These are phyloP conservation scores for Stomatorhinus ivindoensis DNA, from an alignment of 2,113 vertebrate genomes.

Conservation along the genomic window DNA sequence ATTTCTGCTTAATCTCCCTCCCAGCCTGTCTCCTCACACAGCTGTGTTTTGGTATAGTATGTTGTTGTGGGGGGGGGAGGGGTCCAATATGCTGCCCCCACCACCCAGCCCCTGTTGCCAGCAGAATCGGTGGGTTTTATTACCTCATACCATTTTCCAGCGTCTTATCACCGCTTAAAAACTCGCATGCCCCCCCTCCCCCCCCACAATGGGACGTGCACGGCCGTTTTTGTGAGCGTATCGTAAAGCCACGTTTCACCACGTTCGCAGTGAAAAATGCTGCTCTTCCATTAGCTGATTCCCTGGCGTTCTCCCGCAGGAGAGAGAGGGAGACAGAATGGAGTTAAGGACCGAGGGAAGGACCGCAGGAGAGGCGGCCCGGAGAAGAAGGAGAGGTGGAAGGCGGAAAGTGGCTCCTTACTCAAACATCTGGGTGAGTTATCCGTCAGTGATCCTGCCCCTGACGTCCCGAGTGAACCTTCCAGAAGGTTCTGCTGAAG, in stretches of 20 bases:
- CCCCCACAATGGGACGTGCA: neutral
- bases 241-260: neutral
- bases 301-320: constrained; percentile 56
- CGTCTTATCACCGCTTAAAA: neutral
- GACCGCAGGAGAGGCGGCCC: constrained; percentile 77
- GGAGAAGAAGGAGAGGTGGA: constrained; percentile 85
- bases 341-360: constrained; percentile 74
- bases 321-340: constrained; percentile 77
- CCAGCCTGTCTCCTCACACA: neutral
- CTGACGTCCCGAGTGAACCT: neutral
- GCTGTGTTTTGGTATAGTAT: neutral
- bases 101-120: neutral
- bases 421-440: constrained; percentile 85
- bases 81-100: neutral
- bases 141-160: neutral
- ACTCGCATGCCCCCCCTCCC: no score
- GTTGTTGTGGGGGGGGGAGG: neutral
- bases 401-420: constrained; percentile 76
- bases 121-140: neutral
- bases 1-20: neutral
- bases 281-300: neutral
- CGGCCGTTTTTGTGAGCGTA: neutral
- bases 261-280: neutral
- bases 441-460: neutral
- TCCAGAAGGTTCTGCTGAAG: neutral